These are phyloP conservation scores for Acronicta leporina DNA, from an alignment of 2,888 invertebrate genomes.

Conservation along the genomic window DNA sequence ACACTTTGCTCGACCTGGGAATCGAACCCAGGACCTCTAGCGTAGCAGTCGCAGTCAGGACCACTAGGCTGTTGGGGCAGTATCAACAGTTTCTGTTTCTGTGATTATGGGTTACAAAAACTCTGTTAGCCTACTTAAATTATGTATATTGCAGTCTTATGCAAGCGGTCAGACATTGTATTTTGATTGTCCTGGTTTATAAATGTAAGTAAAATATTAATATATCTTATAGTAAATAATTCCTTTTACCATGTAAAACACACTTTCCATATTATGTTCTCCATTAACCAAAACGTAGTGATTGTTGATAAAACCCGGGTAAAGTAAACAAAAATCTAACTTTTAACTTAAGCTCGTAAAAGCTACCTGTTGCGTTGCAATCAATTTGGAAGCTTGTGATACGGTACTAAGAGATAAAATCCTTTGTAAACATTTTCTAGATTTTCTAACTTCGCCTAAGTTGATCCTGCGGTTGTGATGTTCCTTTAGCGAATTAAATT, in stretches of 20 bases:
- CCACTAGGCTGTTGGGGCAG: no score
- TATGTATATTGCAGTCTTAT: no score
- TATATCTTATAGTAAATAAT: no score
- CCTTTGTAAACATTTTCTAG: slow-evolving; percentile 32
- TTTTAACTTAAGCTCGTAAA: slow-evolving; percentile 8
- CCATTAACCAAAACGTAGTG: slow-evolving; percentile 13
- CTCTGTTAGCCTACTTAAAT: no score
- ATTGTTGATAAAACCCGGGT: slow-evolving; percentile 20
- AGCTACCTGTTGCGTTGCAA: slow-evolving; percentile 12
- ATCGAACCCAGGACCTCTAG: no score
- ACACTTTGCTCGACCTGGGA: no score
- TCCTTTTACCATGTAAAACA: background rate
- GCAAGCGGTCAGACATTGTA: no score
- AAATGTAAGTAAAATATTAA: no score
- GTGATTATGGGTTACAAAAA: no score
- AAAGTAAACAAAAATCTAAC: slow-evolving; percentile 17
- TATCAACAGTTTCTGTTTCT: no score
- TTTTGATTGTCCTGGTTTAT: no score
- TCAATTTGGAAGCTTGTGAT: slow-evolving; percentile 6
- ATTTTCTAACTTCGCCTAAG: slow-evolving; percentile 39
- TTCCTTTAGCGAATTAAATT: slow-evolving; percentile 42
- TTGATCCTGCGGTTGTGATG: slow-evolving; percentile 71
- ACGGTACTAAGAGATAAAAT: slow-evolving; percentile 25
- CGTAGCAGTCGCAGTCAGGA: no score
- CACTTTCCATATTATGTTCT: slow-evolving; percentile 19